Evolutionary conservation across 2,888 invertebrate genomes (phyloP), one percentile per base, ranked within the genome.

Genomic region (Ctenicera cuprea): DNA sequence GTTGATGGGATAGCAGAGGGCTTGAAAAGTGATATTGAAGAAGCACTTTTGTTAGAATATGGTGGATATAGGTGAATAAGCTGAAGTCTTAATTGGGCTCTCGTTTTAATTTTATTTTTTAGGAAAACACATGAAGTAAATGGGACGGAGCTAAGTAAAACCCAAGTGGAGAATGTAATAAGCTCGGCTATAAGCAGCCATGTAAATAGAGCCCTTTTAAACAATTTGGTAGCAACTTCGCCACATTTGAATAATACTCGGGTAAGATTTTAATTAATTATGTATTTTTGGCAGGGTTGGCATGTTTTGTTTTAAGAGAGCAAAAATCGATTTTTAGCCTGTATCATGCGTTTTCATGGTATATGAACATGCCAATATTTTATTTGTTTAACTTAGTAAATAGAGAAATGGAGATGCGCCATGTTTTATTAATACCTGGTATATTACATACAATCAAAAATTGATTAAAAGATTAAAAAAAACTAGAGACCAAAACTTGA

Each of bases 181-280:
- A 87, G 90, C 37, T 88, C 89, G 73, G 85, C 88, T 48, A 85
- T 95, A 71, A 88, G 91, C 0, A 90, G 89, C 78, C 93, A 94
- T 85, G 88, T 95, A 2, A 94, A 95, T 84, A 90, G 94, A 82
- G 88, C 91, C 1, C 86, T 95, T 3, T 85, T 90, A 18, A 91
- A 91, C 76, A 88, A 89, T 77, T 86, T 95, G 3, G 86, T 89
- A 7, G 87, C 89, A 12, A 90, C 90, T 78, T 87, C 88, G 76
- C 85, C 90, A 0, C 93, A 95, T 87, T 88, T 95, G 78, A 81
- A 90, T 38, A 88, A 91, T 68, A 85, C 89, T 65, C 91, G 93
- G 88, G 92, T 92, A 85, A 80, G 12, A 61, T 59, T 75, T 52
- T 41, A n/a, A 5, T 41, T 8, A 41, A 3, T 41, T 41, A 26